These are phyloP conservation scores for Panorpa germanica DNA, from an alignment of 2,888 invertebrate genomes.

Conservation along the genomic window DNA sequence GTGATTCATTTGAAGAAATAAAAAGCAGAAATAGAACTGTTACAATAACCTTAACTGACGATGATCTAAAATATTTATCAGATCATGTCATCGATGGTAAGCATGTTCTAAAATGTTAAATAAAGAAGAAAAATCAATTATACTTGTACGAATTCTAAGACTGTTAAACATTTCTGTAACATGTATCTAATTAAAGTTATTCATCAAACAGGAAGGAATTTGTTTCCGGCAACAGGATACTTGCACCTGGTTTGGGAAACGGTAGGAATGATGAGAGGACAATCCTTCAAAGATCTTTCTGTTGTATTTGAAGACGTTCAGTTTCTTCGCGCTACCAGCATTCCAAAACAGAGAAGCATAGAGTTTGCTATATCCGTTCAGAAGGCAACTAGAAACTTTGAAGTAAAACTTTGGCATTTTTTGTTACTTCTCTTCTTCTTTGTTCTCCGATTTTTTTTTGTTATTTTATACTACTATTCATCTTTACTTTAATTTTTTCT, in stretches of 20 bases:
- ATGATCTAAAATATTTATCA: conserved; percentile 40
- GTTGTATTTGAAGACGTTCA: conserved; percentile 33
- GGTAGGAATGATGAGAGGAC: conserved; percentile 20
- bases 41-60: conserved; percentile 33
- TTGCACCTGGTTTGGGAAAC: conserved; percentile 19
- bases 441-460: no score
- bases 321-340: conserved; percentile 32
- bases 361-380: conserved; percentile 18
- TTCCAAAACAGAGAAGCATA: conserved; percentile 25
- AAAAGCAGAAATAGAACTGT: conserved; percentile 39
- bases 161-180: no score
- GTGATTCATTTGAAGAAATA: conserved; percentile 38
- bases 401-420: no score
- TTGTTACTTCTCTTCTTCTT: no score
- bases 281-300: conserved; percentile 21
- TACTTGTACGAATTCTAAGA: no score
- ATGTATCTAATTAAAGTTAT: neutral
- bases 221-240: conserved; percentile 34
- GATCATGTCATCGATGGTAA: conserved; percentile 68
- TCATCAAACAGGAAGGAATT: conserved; percentile 24
- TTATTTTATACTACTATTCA: no score
- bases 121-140: neutral
- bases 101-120: conserved; percentile 13
- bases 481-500: no score
- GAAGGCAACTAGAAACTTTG: conserved; percentile 8